These are phyloP conservation scores for Euplexia lucipara DNA, from an alignment of 2,888 invertebrate genomes.

Conservation along the genomic window DNA sequence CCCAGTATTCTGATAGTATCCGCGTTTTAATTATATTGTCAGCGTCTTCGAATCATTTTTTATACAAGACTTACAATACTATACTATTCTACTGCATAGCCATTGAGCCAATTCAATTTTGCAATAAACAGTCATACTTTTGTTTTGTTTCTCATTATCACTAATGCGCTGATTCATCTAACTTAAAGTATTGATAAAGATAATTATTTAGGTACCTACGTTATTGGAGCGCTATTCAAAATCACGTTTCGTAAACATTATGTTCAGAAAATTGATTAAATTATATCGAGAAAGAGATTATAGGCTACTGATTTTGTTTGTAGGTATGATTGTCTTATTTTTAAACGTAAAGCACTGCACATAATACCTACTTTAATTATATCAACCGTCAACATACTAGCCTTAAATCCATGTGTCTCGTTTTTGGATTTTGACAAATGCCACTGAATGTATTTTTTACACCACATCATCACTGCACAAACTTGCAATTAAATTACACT, in stretches of 20 bases:
- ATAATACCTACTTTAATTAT: constrained; percentile 5
- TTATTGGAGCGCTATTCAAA: not conserved
- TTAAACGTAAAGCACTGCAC: constrained; percentile 6
- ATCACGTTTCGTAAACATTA: constrained; percentile 19
- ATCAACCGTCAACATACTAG: constrained; percentile 27
- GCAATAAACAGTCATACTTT: not conserved
- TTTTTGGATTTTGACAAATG: constrained; percentile 26
- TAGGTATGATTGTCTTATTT: constrained; percentile 8
- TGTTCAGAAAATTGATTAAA: constrained; percentile 31
- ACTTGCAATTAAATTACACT: not conserved
- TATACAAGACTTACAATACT: no score
- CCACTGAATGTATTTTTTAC: constrained; percentile 39
- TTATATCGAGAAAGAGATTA: constrained; percentile 29
- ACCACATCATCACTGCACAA: constrained; percentile 37
- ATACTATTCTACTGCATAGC: no score
- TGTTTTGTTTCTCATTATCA: not conserved
- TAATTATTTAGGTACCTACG: not conserved
- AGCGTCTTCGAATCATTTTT: no score
- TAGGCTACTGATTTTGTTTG: constrained; percentile 39
- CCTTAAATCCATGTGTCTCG: constrained; percentile 25
- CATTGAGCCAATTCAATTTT: not conserved
- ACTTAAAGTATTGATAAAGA: constrained; percentile 6
- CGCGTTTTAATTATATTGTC: no score
- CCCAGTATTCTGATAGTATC: no score
- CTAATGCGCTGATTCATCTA: not conserved